Evolutionary conservation across 2,797 vertebrate species (phyloP), one percentile per base, ranked within the genome.

Genomic region (Molossus molossus): DNA sequence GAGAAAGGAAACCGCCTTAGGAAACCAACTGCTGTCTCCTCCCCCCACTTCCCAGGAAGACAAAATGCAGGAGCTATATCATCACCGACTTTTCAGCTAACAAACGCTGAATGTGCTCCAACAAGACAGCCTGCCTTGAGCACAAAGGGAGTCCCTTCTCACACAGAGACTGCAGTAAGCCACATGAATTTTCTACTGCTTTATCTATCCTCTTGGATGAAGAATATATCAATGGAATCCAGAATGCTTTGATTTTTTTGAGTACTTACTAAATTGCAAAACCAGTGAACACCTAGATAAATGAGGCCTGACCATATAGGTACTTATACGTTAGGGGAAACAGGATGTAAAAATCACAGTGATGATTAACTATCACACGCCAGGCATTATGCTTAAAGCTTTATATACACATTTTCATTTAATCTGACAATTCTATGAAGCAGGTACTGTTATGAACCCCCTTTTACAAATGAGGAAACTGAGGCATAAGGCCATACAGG

Each of bases 1-100:
- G 0, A 90, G 77, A 85, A 94, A 79, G 81, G 50, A 96, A 86
- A 80, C 29, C 62, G 85, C 70, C 75, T 82, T 15, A 81, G 58
- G 33, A 96, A 88, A 91, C 53, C 57, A 70, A 58, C 4, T 48
- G 17, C 50, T 57, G 12, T 23, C 70, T 45, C 72, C 8, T 45
- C 25, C 23, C 33, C 12, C 25, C 21, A n/a, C 37, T 58, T 80
- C 81, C 55, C 8, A 6, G n/a, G 90, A 70, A 77, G 62, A 58
- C 50, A 76, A 62, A 88, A 60, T 64, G 60, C 48, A 65, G 90
- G 85, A 72, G 23, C n/a, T 76, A 3, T 0, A 25, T 7, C 84
- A 55, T 67, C 40, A 40, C 8, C 50, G 81, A 62, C 55, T 80
- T 62, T 64, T 57, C 29, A 58, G 90, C 79, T 53, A 55, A 64